phyloP scores from a whole-genome alignment of 2,888 invertebrate genomes.

The Tanypteryx hageni region DNA sequence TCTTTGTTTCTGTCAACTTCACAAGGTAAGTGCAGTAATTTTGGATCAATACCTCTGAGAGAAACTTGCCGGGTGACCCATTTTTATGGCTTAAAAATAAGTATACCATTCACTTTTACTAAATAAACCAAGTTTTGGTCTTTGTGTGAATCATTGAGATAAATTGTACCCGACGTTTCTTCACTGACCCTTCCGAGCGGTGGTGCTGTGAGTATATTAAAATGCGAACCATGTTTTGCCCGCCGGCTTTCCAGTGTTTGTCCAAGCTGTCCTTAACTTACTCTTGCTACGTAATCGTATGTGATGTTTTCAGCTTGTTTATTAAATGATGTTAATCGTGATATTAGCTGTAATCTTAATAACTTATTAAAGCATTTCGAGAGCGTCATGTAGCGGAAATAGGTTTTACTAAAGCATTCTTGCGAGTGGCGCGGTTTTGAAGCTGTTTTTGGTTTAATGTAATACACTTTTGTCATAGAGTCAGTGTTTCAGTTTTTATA shows the following conservation, averaged over 20 bases:
- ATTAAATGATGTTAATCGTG: not conserved
- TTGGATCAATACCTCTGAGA: conserved; percentile 68
- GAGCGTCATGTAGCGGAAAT: conserved; percentile 48
- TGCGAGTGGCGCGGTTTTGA: conserved; percentile 8
- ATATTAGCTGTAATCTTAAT: conserved; percentile 6
- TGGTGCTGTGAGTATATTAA: conserved; percentile 66
- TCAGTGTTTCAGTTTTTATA: not conserved
- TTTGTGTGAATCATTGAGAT: not conserved
- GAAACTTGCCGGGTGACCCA: conserved; percentile 68
- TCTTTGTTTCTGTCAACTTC: conserved; percentile 70
- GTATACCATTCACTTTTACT: not conserved
- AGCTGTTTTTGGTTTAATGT: not conserved
- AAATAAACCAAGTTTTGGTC: not conserved
- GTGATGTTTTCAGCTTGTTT: not conserved
- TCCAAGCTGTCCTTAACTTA: not conserved
- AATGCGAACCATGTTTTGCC: conserved; percentile 67
- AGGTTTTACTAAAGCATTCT: conserved; percentile 16
- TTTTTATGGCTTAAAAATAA: conserved; percentile 26
- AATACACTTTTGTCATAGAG: not conserved
- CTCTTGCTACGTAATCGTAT: not conserved
- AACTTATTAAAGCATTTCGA: conserved; percentile 6
- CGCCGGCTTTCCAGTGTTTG: conserved; percentile 37
- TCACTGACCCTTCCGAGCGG: conserved; percentile 65
- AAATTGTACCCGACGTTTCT: conserved; percentile 60
- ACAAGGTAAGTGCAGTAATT: conserved; percentile 69